A percentile compares a stretch with the other conserved stretches of the same genome.
These are phyloP conservation scores for Tridacna gigas DNA, from an alignment of 2,888 invertebrate species.

Conservation along the genomic window DNA sequence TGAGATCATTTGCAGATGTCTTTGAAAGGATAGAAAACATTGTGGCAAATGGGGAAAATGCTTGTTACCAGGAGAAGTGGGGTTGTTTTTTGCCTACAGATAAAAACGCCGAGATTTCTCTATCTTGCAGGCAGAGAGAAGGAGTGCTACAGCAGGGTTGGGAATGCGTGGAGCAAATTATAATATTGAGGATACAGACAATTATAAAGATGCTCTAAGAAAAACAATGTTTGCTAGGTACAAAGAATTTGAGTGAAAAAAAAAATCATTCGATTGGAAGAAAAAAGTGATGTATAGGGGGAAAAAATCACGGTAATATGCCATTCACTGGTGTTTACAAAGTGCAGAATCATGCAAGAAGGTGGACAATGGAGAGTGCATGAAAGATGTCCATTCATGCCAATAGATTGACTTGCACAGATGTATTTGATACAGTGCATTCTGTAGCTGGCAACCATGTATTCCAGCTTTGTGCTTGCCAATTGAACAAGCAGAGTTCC, in stretches of 20 bases:
- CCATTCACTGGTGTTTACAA: neutral
- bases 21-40: too few relatives aligned
- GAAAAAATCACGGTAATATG: neutral
- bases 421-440: neutral
- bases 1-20: too few relatives aligned
- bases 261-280: neutral
- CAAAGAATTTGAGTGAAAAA: slow-evolving; percentile 88
- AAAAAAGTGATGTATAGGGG: neutral
- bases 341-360: too few relatives aligned
- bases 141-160: slow-evolving; percentile 92
- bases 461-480: slow-evolving; percentile 40
- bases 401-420: too few relatives aligned
- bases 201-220: slow-evolving; percentile 95
- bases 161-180: slow-evolving; percentile 90
- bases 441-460: slow-evolving; percentile 6
- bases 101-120: too few relatives aligned
- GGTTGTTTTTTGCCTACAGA: too few relatives aligned
- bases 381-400: too few relatives aligned
- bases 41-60: too few relatives aligned
- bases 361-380: too few relatives aligned
- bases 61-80: too few relatives aligned
- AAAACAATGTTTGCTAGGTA: slow-evolving; percentile 95
- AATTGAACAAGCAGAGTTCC: neutral
- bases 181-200: slow-evolving; percentile 92
- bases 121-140: slow-evolving; percentile 87